Evolutionary conservation across 2,888 invertebrate genomes (phyloP), one percentile per base, ranked within the genome.

Genomic region (Plagodis dolabraria): DNA sequence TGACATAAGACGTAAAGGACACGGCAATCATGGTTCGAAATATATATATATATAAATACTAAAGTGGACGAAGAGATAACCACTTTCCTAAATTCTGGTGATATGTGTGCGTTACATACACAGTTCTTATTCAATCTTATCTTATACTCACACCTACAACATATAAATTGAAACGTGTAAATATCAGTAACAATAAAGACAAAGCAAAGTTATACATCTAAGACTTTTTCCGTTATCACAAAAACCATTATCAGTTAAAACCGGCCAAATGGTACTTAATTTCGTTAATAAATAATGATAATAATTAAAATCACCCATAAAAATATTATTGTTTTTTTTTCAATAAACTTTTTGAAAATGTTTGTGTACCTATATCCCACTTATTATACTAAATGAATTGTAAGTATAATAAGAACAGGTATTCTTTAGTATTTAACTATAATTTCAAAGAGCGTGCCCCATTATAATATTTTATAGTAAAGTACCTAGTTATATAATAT

Each of bases 1-100:
- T 52, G 47, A 67, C 74, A 75, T 76, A 76, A 75, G 74, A 79
- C 75, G 64, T 64, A 61, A 52, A 69, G 51, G 70, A 67, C 74
- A 79, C 76, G 74, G 75, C 77, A 74, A 74, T 47, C 62, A 51
- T 65, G 57, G 40, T 44, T 60, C 64, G 66, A 65, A 55, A 52
- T 64, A 47, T 60, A 54, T 54, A 47, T 60, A 54, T 54, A 65
- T n/a, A 43, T 48, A 35, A 63, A 63, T 49, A 12, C 33, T 47
- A 43, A n/a, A 12, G 33, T 53, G 58, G 58, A 58, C 53, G 53
- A 58, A 43, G 33, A 10, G 10, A 42, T 12, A 34, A 5, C 36
- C 36, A 8, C 7, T 10, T 0, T 40, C 40, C 40, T 10, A 10
- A 40, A 10, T 10, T 40, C 10, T 7, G 8, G 40, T 53, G 57